Evolutionary conservation across 2,113 vertebrate genomes (phyloP).

Genomic region (Ammodytes marinus): DNA sequence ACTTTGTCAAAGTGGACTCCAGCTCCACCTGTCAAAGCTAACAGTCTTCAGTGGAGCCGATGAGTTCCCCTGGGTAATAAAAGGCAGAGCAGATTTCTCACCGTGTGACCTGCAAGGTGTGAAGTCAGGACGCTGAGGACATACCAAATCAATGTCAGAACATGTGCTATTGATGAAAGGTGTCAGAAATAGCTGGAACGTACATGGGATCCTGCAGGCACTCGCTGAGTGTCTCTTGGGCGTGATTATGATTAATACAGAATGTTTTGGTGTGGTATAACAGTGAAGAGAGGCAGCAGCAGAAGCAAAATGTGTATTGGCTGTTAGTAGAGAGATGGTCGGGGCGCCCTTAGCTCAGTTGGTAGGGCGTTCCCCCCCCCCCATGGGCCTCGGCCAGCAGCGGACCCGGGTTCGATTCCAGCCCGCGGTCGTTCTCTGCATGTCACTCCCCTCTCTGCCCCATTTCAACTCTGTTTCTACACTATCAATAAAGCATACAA

Average conservation of each 20-base stretch:
- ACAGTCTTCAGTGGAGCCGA: slow-evolving; percentile 70
- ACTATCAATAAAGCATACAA: too few relatives aligned
- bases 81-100: slow-evolving; percentile 63
- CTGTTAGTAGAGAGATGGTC: slow-evolving; percentile 10
- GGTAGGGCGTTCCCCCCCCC: too few relatives aligned
- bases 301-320: slow-evolving; percentile 3
- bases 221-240: slow-evolving; percentile 66
- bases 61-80: slow-evolving; percentile 78
- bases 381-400: too few relatives aligned
- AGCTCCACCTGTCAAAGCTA: slow-evolving; percentile 79
- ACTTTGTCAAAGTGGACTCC: slow-evolving; percentile 70
- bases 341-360: too few relatives aligned
- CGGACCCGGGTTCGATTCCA: too few relatives aligned
- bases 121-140: slow-evolving; percentile 72
- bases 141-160: slow-evolving; percentile 82
- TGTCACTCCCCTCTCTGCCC: too few relatives aligned
- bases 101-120: slow-evolving; percentile 70
- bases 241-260: slow-evolving; percentile 64
- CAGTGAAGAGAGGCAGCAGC: slow-evolving; percentile 18
- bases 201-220: slow-evolving; percentile 75
- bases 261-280: slow-evolving; percentile 40
- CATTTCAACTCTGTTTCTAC: too few relatives aligned
- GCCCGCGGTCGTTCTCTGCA: too few relatives aligned
- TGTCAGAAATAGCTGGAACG: slow-evolving; percentile 74
- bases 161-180: slow-evolving; percentile 80